Evolutionary conservation across 2,797 vertebrate species (phyloP).

Genomic region (Picus viridis): DNA sequence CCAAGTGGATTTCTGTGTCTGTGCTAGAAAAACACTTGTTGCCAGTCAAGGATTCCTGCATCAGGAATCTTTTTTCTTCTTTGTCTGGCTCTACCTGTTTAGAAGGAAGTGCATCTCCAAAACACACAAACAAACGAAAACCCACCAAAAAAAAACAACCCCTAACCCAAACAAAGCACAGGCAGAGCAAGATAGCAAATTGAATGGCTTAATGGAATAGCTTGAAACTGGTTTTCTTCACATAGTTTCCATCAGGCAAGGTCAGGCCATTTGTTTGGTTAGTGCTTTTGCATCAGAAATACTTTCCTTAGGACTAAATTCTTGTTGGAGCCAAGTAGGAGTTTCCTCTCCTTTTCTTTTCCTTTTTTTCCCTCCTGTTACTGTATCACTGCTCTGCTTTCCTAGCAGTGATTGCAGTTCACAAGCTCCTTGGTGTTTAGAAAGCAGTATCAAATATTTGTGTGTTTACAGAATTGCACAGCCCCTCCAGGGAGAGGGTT

Average conservation of each 20-base stretch:
- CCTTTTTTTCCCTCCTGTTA: no score
- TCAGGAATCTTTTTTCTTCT: not conserved
- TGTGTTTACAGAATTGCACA: not conserved
- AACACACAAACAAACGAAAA: not conserved
- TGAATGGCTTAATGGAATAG: not conserved
- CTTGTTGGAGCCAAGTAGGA: not conserved
- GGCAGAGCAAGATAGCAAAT: not conserved
- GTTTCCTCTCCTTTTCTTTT: not conserved
- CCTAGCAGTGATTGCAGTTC: not conserved
- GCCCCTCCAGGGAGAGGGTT: not conserved
- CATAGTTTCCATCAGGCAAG: not conserved
- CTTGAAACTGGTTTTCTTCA: not conserved
- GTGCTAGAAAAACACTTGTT: not conserved
- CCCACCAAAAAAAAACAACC: no score
- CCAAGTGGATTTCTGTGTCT: not conserved
- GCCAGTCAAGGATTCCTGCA: not conserved
- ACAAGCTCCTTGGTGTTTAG: not conserved
- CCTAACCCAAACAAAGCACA: not conserved
- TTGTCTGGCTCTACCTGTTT: not conserved
- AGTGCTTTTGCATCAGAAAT: not conserved
- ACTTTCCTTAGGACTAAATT: not conserved
- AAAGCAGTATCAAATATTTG: not conserved
- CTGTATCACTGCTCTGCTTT: not conserved
- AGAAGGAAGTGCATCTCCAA: not conserved
- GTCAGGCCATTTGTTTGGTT: slow-evolving; percentile 6